These are phyloP conservation scores for Chrysaora quinquecirrha DNA, from an alignment of 30 jellyfish, hydroid and myxozoan genomes.

Conservation along the genomic window DNA sequence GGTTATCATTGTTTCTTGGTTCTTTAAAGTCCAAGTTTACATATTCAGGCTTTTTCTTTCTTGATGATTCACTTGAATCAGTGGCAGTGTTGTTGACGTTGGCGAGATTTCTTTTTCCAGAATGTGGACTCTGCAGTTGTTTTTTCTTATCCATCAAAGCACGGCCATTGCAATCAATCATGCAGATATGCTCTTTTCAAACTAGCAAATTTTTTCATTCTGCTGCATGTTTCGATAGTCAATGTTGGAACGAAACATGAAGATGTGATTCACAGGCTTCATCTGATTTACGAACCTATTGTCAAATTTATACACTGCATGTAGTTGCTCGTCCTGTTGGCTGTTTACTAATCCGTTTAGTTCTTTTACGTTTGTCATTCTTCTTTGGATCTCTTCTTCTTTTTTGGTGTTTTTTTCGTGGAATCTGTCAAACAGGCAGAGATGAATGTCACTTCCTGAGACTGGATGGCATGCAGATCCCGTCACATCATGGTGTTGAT, in stretches of 20 bases:
- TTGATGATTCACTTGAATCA: too few species aligned
- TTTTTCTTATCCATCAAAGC: neutral
- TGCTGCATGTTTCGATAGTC: conserved; percentile 28
- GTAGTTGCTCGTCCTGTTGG: conserved; percentile 33
- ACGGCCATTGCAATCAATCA: neutral
- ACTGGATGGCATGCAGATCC: conserved; percentile 5
- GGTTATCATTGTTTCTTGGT: too few species aligned
- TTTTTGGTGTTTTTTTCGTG: conserved; percentile 15
- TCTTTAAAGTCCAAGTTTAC: neutral
- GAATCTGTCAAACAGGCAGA: conserved; percentile 35
- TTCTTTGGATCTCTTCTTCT: conserved; percentile 13
- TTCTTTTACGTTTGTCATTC: conserved; percentile 15
- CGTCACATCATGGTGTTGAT: too few species aligned
- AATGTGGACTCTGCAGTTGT: neutral
- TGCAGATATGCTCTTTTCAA: neutral
- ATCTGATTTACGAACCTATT: conserved; percentile 6
- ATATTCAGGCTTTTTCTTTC: neutral
- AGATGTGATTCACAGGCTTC: conserved; percentile 1
- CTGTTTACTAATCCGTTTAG: conserved; percentile 24
- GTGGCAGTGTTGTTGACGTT: too few species aligned
- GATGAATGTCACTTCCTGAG: conserved; percentile 2
- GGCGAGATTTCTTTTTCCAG: neutral
- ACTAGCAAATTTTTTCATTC: conserved; percentile 6
- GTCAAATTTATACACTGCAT: neutral
- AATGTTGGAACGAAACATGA: neutral